Conservation (phyloP, 2,888 invertebrate species). For the Cephus rjabovi region DNA sequence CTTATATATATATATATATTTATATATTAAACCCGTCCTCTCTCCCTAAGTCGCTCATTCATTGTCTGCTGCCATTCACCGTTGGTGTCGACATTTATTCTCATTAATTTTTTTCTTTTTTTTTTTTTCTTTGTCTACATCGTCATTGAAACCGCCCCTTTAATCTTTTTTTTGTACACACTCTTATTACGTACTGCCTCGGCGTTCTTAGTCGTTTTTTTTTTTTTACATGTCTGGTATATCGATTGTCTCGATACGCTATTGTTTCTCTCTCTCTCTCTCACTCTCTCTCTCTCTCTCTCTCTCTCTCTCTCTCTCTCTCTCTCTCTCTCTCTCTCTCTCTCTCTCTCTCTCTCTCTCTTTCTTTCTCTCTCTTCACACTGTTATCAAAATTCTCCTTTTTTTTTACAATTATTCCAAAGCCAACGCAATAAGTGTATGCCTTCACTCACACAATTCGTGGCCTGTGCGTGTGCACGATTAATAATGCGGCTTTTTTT, state of each 20-base stretch:
- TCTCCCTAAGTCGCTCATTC: constrained; percentile 26
- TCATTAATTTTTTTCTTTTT: constrained; percentile 22
- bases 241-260: too few relatives aligned
- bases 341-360: constrained; percentile 8
- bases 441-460: too few relatives aligned
- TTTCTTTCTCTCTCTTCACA: too few relatives aligned
- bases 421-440: too few relatives aligned
- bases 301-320: constrained; percentile 10
- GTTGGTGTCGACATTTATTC: background rate
- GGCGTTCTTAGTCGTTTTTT: background rate
- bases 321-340: constrained; percentile 5
- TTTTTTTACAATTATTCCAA: too few relatives aligned
- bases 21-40: constrained; percentile 9
- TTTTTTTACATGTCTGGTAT: background rate
- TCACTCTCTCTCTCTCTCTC: constrained; percentile 8
- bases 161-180: background rate
- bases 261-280: constrained; percentile 2
- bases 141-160: background rate
- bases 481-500: too few relatives aligned
- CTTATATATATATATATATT: constrained; percentile 15
- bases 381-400: background rate
- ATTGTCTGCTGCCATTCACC: constrained; percentile 26
- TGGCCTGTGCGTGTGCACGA: too few relatives aligned
- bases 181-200: background rate
- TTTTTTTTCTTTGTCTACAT: constrained; percentile 21